A percentile compares a stretch with the other conserved stretches of the same genome.
Evolutionary conservation across 2,113 vertebrate genomes (phyloP).

Genomic region (Atractosteus spatula): DNA sequence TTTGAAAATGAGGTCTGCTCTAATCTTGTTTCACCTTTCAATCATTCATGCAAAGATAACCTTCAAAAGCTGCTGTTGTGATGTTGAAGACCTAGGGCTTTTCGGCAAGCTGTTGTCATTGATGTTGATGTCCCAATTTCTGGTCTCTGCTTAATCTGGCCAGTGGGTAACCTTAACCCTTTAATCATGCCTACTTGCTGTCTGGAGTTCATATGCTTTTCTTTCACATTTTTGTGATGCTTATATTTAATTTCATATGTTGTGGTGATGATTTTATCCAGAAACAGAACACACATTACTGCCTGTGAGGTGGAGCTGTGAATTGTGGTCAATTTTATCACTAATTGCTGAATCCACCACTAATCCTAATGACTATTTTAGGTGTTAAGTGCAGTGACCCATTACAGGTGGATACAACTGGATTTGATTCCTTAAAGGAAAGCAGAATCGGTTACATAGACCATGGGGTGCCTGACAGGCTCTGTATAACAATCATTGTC

Average conservation of each 20-base stretch:
- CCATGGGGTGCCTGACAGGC: too few relatives aligned
- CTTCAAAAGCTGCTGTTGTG: neutral
- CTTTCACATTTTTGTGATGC: neutral
- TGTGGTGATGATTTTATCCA: too few relatives aligned
- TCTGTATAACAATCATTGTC: too few relatives aligned
- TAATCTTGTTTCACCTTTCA: constrained; percentile 11
- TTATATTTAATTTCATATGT: neutral
- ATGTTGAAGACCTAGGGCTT: neutral
- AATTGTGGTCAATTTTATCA: too few relatives aligned
- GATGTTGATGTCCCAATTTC: constrained; percentile 41
- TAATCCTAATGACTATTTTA: too few relatives aligned
- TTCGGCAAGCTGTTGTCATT: constrained; percentile 34
- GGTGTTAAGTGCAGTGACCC: too few relatives aligned
- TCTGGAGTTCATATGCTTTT: neutral
- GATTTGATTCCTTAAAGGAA: too few relatives aligned
- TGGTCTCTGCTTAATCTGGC: constrained; percentile 44
- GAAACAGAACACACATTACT: too few relatives aligned
- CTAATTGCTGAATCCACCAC: too few relatives aligned
- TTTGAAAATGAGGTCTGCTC: constrained; percentile 10
- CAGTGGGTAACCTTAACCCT: constrained; percentile 18
- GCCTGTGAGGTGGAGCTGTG: too few relatives aligned
- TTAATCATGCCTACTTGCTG: neutral
- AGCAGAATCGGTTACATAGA: too few relatives aligned
- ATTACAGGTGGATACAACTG: too few relatives aligned
- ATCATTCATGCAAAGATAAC: neutral